Conservation (phyloP, 2,888 invertebrate genomes). For the Prosapia bicincta region DNA sequence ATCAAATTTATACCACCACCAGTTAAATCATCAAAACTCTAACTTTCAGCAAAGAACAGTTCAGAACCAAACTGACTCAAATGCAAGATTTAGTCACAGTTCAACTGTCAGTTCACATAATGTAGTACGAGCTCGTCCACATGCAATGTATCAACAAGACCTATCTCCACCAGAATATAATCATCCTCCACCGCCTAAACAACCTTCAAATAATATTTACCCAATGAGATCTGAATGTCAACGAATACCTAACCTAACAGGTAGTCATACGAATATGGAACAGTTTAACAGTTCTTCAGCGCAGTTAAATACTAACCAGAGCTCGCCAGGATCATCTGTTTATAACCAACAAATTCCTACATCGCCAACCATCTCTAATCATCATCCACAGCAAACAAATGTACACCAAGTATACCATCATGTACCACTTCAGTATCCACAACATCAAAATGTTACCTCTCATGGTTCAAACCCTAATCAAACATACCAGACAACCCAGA, state of each 20-base stretch:
- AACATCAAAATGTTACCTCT: constrained; percentile 45
- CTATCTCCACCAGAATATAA: constrained; percentile 34
- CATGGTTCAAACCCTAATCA: constrained; percentile 33
- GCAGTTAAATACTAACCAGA: neutral
- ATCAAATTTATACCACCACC: neutral
- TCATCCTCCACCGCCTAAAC: constrained; percentile 36
- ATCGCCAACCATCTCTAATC: neutral
- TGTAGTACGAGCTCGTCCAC: constrained; percentile 31
- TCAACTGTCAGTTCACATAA: constrained; percentile 25
- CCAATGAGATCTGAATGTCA: constrained; percentile 34
- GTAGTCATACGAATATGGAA: neutral
- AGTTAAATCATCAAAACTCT: neutral
- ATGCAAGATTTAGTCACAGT: constrained; percentile 17
- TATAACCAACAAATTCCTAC: neutral
- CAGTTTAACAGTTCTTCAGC: neutral
- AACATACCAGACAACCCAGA: neutral
- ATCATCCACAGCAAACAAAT: constrained; percentile 35
- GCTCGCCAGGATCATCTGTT: neutral
- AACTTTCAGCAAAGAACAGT: constrained; percentile 8
- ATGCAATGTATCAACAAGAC: constrained; percentile 39
- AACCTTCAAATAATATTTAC: constrained; percentile 19
- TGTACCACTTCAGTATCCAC: constrained; percentile 44
- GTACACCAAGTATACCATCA: constrained; percentile 45
- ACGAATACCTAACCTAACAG: constrained; percentile 34
- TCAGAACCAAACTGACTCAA: constrained; percentile 9